Evolutionary conservation across 1,140 invertebrate species (phyloP).

Genomic region (Cydia strobilella): DNA sequence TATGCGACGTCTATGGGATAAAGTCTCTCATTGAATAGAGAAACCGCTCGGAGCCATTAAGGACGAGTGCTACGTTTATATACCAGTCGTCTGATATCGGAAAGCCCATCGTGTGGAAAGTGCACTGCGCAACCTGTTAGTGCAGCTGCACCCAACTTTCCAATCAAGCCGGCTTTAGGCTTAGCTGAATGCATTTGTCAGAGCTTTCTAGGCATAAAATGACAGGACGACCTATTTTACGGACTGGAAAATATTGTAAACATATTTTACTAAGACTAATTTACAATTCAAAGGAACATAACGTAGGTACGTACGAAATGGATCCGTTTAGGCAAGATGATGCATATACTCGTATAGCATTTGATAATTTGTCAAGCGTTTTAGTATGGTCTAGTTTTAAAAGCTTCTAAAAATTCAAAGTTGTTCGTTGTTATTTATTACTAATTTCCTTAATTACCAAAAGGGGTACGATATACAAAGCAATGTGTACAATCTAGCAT

Average conservation of each 20-base stretch:
- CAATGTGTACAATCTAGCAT: too few relatives aligned
- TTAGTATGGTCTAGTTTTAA: slow-evolving; percentile 1
- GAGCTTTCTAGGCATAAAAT: slow-evolving; percentile 55
- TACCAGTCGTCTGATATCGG: slow-evolving; percentile 57
- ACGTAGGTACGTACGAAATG: not conserved
- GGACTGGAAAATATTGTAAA: not conserved
- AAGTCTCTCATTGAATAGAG: not conserved
- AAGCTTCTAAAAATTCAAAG: not conserved
- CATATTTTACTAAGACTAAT: not conserved
- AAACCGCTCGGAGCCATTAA: slow-evolving; percentile 16
- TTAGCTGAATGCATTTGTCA: slow-evolving; percentile 49
- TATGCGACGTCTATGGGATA: not conserved
- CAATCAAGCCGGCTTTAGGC: slow-evolving; percentile 55
- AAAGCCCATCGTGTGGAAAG: slow-evolving; percentile 70
- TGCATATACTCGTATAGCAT: not conserved
- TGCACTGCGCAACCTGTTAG: slow-evolving; percentile 50
- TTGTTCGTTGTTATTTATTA: too few relatives aligned
- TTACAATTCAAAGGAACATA: slow-evolving; percentile 6
- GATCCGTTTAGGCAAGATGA: not conserved
- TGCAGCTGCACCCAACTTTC: slow-evolving; percentile 66
- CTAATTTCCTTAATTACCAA: too few relatives aligned
- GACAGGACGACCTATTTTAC: slow-evolving; percentile 13
- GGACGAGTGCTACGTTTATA: slow-evolving; percentile 17
- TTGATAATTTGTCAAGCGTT: not conserved
- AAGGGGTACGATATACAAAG: too few relatives aligned